phyloP scores from a whole-genome alignment of 2,888 invertebrate genomes.

The Napeogenes sylphis region DNA sequence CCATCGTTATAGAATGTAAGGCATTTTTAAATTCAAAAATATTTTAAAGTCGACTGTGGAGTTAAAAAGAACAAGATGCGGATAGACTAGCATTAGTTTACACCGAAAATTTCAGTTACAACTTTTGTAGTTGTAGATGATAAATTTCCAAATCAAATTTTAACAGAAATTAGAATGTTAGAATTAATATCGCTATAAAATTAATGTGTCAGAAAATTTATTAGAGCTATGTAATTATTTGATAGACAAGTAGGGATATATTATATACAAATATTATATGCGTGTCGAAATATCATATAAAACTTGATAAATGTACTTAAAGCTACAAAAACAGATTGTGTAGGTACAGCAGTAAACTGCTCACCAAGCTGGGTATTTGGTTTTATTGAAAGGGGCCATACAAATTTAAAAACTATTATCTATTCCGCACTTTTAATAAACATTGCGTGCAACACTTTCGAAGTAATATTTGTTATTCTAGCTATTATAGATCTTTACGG shows the following conservation, averaged over 20 bases:
- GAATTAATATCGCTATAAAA: slow-evolving; percentile 41
- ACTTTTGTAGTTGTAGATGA: neutral
- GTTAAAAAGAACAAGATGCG: slow-evolving; percentile 21
- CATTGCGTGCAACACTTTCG: slow-evolving; percentile 28
- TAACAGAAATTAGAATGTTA: slow-evolving; percentile 17
- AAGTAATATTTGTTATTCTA: slow-evolving; percentile 28
- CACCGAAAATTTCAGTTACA: slow-evolving; percentile 1
- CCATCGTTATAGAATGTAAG: slow-evolving; percentile 72
- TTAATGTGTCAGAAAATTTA: slow-evolving; percentile 69
- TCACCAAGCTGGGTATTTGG: slow-evolving; percentile 50
- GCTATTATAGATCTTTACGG: slow-evolving; percentile 21
- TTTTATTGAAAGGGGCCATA: slow-evolving; percentile 68
- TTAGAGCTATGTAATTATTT: slow-evolving; percentile 63
- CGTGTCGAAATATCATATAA: slow-evolving; percentile 39
- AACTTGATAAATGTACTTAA: slow-evolving; percentile 60
- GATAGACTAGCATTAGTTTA: slow-evolving; percentile 19
- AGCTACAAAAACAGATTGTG: slow-evolving; percentile 40
- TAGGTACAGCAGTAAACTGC: slow-evolving; percentile 48
- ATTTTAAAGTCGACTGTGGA: slow-evolving; percentile 42
- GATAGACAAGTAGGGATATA: slow-evolving; percentile 60
- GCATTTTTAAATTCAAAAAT: slow-evolving; percentile 68
- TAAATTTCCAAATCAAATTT: slow-evolving; percentile 1
- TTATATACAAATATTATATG: slow-evolving; percentile 45
- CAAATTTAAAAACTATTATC: slow-evolving; percentile 39
- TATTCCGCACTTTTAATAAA: slow-evolving; percentile 35